Evolutionary conservation across 2,797 vertebrate genomes (phyloP).

Genomic region (Phrynocephalus vlangalii): DNA sequence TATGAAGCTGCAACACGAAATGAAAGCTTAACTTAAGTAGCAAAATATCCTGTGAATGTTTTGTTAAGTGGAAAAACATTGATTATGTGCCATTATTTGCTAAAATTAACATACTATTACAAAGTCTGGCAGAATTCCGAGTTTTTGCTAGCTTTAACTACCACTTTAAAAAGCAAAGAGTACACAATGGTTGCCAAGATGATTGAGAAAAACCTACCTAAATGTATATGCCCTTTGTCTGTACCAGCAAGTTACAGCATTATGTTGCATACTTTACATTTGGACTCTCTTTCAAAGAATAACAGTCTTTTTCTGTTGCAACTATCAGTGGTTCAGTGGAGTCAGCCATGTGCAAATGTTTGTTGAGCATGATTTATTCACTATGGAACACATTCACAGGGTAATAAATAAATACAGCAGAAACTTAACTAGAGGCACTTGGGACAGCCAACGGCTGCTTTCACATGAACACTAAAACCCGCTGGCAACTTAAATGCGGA

Average conservation of each 20-base stretch:
- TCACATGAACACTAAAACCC: no score
- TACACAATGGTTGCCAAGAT: neutral
- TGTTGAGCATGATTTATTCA: neutral
- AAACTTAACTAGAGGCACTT: neutral
- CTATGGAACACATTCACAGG: no score
- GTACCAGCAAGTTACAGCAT: neutral
- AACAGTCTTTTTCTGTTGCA: neutral
- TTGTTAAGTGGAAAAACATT: neutral
- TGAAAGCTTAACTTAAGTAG: no score
- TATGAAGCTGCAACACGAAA: no score
- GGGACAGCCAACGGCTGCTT: neutral
- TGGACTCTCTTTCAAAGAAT: neutral
- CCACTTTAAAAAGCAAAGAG: neutral
- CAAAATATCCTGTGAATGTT: no score
- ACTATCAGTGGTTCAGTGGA: neutral
- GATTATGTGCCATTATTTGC: neutral
- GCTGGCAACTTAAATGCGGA: no score
- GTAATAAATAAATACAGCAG: neutral
- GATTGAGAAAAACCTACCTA: neutral
- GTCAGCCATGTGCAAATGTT: neutral
- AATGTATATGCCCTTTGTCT: neutral
- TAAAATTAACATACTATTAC: neutral
- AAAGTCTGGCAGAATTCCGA: neutral
- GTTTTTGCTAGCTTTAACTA: neutral
- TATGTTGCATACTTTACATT: neutral